These are phyloP conservation scores for Polypterus senegalus DNA, from an alignment of 2,113 vertebrate genomes.

Conservation along the genomic window DNA sequence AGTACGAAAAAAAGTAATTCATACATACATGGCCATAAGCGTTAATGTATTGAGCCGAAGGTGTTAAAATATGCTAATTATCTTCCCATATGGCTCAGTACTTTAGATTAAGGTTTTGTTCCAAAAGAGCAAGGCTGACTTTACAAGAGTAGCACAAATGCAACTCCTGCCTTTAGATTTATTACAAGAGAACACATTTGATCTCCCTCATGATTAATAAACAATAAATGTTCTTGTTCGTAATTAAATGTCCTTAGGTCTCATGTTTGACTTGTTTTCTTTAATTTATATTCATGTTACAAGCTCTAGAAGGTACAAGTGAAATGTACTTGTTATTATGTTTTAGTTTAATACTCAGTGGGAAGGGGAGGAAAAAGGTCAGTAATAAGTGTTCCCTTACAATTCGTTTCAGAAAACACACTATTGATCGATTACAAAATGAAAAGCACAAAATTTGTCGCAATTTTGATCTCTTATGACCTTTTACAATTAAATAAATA, in stretches of 20 bases:
- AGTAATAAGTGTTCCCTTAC: slow-evolving; percentile 14
- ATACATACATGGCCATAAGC: too few species aligned
- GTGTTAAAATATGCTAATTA: too few species aligned
- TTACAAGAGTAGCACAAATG: too few species aligned
- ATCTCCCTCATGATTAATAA: background rate
- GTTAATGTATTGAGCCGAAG: too few species aligned
- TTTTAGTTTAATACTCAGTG: slow-evolving; percentile 16
- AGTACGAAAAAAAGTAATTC: too few species aligned
- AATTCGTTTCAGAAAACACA: slow-evolving; percentile 6
- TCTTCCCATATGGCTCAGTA: too few species aligned
- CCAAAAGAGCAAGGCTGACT: too few species aligned
- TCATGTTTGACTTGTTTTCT: slow-evolving; percentile 13
- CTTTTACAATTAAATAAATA: slow-evolving; percentile 21
- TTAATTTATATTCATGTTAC: slow-evolving; percentile 9
- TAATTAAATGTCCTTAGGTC: slow-evolving; percentile 25
- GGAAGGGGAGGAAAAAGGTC: slow-evolving; percentile 17
- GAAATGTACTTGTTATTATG: slow-evolving; percentile 16
- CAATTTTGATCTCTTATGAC: slow-evolving; percentile 8
- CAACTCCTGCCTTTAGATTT: too few species aligned
- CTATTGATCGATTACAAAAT: slow-evolving; percentile 19
- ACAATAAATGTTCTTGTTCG: background rate
- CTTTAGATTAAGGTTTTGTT: too few species aligned
- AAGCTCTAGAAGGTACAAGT: background rate
- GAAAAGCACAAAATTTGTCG: slow-evolving; percentile 15
- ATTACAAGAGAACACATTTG: background rate